Evolutionary conservation across 2,888 invertebrate genomes (phyloP).

Genomic region (Limnephilus auricula): DNA sequence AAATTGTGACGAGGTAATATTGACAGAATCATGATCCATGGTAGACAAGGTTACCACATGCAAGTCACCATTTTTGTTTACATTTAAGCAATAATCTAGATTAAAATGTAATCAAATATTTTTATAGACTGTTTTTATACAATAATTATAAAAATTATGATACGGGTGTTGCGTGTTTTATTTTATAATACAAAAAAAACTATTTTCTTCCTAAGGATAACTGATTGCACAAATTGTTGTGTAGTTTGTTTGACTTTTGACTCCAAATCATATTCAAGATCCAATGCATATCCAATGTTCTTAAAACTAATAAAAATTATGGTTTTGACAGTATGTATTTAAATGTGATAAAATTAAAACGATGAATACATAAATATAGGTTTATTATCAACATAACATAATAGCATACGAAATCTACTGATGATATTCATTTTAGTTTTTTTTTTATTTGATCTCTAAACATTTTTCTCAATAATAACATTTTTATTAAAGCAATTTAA

Average conservation of each 20-base stretch:
- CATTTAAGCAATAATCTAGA: slow-evolving; percentile 46
- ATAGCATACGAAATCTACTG: too few species aligned
- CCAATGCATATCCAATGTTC: not conserved
- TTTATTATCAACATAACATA: not conserved
- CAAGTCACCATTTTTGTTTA: slow-evolving; percentile 53
- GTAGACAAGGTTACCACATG: slow-evolving; percentile 52
- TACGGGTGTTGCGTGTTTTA: slow-evolving; percentile 40
- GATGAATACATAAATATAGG: not conserved
- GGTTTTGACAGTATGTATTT: not conserved
- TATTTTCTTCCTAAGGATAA: not conserved
- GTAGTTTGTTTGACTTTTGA: not conserved
- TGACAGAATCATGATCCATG: slow-evolving; percentile 17
- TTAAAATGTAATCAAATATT: slow-evolving; percentile 45
- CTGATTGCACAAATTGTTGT: not conserved
- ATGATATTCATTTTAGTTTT: not conserved
- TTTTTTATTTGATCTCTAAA: not conserved
- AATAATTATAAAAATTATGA: slow-evolving; percentile 35
- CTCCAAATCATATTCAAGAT: too few species aligned
- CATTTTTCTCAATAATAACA: not conserved
- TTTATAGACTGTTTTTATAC: slow-evolving; percentile 59
- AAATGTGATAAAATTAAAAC: not conserved
- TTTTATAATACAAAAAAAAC: not conserved
- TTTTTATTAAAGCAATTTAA: not conserved
- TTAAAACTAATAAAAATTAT: not conserved
- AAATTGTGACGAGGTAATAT: slow-evolving; percentile 24